These are phyloP conservation scores for Ciconia nigra DNA, from an alignment of 2,797 vertebrate genomes.

Conservation along the genomic window DNA sequence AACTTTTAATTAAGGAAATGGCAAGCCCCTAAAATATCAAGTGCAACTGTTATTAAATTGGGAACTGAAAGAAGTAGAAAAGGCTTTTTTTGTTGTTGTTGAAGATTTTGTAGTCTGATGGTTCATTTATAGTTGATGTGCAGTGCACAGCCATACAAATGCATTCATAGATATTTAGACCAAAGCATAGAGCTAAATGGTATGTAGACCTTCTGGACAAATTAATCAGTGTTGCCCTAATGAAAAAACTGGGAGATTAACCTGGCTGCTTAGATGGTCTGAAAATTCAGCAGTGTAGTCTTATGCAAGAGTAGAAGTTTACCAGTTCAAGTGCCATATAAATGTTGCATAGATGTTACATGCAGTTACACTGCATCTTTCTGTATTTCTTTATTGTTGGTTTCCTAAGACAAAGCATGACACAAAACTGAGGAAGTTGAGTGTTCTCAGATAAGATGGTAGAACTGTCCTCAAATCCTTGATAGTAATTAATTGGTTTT, in stretches of 20 bases:
- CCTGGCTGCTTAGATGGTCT: not conserved
- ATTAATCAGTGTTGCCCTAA: not conserved
- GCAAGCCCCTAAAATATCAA: not conserved
- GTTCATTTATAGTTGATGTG: not conserved
- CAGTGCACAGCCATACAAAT: not conserved
- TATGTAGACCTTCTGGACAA: not conserved
- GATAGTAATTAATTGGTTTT: not conserved
- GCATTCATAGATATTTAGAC: not conserved
- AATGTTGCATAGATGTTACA: not conserved
- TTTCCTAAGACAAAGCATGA: not conserved
- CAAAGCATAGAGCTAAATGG: not conserved
- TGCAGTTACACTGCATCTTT: not conserved
- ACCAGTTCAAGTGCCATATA: not conserved
- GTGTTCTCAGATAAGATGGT: not conserved
- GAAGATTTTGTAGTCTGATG: not conserved
- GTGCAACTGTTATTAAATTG: not conserved
- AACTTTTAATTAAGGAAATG: not conserved
- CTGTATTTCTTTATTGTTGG: not conserved
- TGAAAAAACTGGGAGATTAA: not conserved
- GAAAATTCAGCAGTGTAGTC: not conserved
- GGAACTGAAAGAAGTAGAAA: not conserved
- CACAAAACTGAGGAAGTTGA: not conserved
- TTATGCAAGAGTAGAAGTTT: not conserved
- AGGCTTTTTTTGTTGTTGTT: not conserved
- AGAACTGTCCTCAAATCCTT: not conserved